phyloP scores from a whole-genome alignment of 2,888 invertebrate species.

The Drosophila incognita region DNA sequence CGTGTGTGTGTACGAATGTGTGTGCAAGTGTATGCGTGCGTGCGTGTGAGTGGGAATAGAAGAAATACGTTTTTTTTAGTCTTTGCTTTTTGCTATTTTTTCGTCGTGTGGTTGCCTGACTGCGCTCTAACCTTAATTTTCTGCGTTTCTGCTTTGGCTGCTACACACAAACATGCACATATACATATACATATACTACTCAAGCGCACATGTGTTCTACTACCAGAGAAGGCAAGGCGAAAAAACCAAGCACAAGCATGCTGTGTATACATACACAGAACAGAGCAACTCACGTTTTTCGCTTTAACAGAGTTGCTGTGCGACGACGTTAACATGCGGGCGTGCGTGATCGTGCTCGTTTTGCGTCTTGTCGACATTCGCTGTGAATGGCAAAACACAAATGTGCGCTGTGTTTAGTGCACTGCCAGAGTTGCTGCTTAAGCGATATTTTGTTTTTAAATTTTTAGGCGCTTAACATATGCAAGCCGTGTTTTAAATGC shows the following conservation, averaged over 20 bases:
- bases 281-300: conserved; percentile 72
- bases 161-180: conserved; percentile 65
- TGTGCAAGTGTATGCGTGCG: conserved; percentile 9
- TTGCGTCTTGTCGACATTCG: background rate
- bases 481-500: background rate
- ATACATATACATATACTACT: conserved; percentile 49
- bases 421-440: background rate
- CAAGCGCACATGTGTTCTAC: conserved; percentile 73
- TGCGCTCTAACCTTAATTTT: conserved; percentile 83
- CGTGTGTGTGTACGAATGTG: conserved; percentile 10
- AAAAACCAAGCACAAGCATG: conserved; percentile 56
- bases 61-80: conserved; percentile 60
- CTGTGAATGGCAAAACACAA: conserved; percentile 45
- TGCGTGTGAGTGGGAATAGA: conserved; percentile 38
- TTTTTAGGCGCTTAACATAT: background rate
- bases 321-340: conserved; percentile 24
- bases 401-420: conserved; percentile 1
- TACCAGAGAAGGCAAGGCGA: conserved; percentile 48
- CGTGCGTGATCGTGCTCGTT: conserved; percentile 9
- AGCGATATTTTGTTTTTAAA: conserved; percentile 9
- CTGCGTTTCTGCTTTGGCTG: conserved; percentile 75
- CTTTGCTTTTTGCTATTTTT: conserved; percentile 61
- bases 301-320: conserved; percentile 43
- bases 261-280: conserved; percentile 82
- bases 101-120: conserved; percentile 61